Base-by-base conservation (phyloP, 2,888 invertebrate species). In the Lasioglossum morio region DNA sequence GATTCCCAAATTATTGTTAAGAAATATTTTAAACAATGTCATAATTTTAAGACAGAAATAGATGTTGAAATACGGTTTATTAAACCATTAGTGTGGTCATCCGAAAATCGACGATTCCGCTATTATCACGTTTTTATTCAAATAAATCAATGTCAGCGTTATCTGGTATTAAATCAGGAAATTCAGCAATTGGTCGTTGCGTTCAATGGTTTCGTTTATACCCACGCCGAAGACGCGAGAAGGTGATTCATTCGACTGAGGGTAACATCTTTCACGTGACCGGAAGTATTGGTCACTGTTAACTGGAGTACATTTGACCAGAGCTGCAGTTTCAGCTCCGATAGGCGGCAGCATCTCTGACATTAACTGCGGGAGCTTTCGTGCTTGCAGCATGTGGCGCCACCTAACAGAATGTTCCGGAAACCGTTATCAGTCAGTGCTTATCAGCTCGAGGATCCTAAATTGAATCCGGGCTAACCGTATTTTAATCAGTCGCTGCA, bases 261-360 rank as follows among this genome's bases (percentile, higher is more conserved):
- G 93, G 92, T 93, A 93, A 93, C 90, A 88, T 84, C 85, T 82
- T 77, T 91, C 87, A 91, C 86, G 80, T 84, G 77, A 79, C 88
- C 93, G 91, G 92, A 92, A 93, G 90, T 92, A 92, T 91, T 90
- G 93, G 91, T 92, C 91, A 93, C 92, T 91, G 89, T 91, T 91
- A 90, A 92, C 87, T 87, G 83, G 81, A 74, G 85, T 86, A 86
- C 85, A 87, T 87, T 88, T 89, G 83, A 79, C 70, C 84, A 88
- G 87, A 89, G 87, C 88, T 82, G 84, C 87, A 81, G 83, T 90
- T 82, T 79, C 82, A 74, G 77, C 70, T 79, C 92, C 93, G 93
- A 90, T 91, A 87, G 92, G 91, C 92, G 92, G 92, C 92, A 92
- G 92, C 93, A 92, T 90, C 91, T 89, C 85, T 89, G 91, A 85